Conservation (phyloP, 2,113 vertebrate species). For the Limanda limanda region DNA sequence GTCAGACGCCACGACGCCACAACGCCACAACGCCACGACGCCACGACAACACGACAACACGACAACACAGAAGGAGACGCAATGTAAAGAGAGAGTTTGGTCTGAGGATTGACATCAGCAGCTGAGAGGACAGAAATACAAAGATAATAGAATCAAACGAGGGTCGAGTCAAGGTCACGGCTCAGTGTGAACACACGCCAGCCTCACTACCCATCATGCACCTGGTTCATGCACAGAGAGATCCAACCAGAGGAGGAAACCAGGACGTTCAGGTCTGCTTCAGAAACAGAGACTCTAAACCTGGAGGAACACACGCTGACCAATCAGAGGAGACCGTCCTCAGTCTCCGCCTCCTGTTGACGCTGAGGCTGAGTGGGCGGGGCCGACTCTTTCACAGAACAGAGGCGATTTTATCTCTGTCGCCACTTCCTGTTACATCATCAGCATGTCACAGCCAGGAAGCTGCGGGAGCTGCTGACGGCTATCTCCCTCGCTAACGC, state of each 20-base stretch:
- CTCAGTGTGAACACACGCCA: background rate
- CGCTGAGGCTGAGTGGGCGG: no score
- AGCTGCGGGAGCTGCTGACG: slow-evolving; percentile 42
- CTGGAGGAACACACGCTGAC: background rate
- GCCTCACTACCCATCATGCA: slow-evolving; percentile 41
- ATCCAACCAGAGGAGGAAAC: background rate
- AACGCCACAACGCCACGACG: no score
- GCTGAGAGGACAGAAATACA: slow-evolving; percentile 61
- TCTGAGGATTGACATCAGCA: slow-evolving; percentile 52
- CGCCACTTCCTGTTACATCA: slow-evolving; percentile 36
- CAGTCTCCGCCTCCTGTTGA: background rate
- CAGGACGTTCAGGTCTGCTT: no score
- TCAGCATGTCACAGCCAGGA: slow-evolving; percentile 42
- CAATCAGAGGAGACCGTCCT: background rate
- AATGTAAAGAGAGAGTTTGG: background rate
- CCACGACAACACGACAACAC: no score
- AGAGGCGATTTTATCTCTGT: background rate
- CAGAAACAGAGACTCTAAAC: no score
- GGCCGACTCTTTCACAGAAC: background rate
- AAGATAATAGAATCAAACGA: slow-evolving; percentile 34
- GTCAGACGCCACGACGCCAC: no score
- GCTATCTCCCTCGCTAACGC: background rate
- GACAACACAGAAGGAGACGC: slow-evolving; percentile 17
- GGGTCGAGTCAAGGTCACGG: slow-evolving; percentile 40
- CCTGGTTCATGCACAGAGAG: background rate